Conservation (phyloP, 2,797 vertebrate genomes). For the Protosalanx chinensis region DNA sequence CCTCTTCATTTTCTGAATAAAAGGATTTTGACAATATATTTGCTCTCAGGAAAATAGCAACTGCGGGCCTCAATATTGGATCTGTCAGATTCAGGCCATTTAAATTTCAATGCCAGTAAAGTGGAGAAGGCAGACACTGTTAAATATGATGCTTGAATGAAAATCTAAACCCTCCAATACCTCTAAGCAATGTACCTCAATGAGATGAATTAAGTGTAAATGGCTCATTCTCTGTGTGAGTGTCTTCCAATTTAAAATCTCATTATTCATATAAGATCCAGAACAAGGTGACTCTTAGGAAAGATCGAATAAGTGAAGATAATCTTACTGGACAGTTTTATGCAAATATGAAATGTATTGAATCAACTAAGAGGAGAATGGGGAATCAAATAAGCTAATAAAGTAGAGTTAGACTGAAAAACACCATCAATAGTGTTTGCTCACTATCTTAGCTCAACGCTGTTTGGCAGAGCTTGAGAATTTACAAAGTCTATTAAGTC, state of each 20-base stretch:
- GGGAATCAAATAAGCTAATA: conserved; percentile 84
- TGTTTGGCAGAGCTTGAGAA: conserved; percentile 63
- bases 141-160: conserved; percentile 84
- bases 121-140: conserved; percentile 75
- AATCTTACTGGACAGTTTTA: conserved; percentile 84
- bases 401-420: conserved; percentile 77
- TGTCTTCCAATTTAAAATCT: conserved; percentile 87
- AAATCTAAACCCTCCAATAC: conserved; percentile 84
- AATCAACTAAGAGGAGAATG: conserved; percentile 81
- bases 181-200: conserved; percentile 85
- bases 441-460: conserved; percentile 63
- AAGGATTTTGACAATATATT: conserved; percentile 74
- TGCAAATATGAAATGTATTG: conserved; percentile 83
- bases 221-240: conserved; percentile 82
- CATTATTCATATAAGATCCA: conserved; percentile 85
- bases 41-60: conserved; percentile 78
- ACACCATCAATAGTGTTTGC: conserved; percentile 74
- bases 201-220: conserved; percentile 86
- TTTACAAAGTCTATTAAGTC: conserved; percentile 73
- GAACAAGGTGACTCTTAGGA: conserved; percentile 84
- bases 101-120: conserved; percentile 79
- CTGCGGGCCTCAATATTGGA: conserved; percentile 78
- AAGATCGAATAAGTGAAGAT: conserved; percentile 84
- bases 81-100: conserved; percentile 79
- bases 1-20: conserved; percentile 64